Base-by-base conservation (phyloP, 2,888 invertebrate genomes). In the Steinernema carpocapsae region DNA sequence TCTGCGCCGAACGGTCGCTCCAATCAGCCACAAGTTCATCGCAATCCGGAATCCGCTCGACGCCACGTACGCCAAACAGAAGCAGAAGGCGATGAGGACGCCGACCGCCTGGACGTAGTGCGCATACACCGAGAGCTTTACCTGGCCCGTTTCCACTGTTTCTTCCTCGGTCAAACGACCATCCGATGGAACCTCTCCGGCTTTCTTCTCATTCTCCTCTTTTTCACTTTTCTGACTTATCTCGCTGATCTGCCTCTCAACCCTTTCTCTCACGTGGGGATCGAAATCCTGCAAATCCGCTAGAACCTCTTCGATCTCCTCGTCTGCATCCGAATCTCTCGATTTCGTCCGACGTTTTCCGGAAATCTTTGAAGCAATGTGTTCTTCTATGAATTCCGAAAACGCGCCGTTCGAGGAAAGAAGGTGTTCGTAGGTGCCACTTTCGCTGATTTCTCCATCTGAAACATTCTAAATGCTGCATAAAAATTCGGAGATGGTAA, bases 91-190 rank as follows among this genome's bases (percentile, higher is more conserved):
- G 51, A 82, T 75, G 64, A 73, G 72, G 10, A 78, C 29, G 46
- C 96, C 94, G 82, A 95, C 93, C 72, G 93, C 93, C 88, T 91
- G 91, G 82, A 95, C 90, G 88, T 97, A 97, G 88, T 94, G 93
- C 83, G 92, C 91, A 89, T 95, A 95, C 0, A 97, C 95, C 77
- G 32, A 14, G 12, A 71, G 43, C 32, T 71, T 79, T 19, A 77
- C 93, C 29, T 73, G 43, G 24, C 81, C 80, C 3, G 79, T 79
- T 46, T 77, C 78, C 45, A 74, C 74, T 19, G 48, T 22, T 43
- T 79, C 79, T 3, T 82, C 79, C 14, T 73, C 70, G 19, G 82
- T 79, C 71, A 82, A 37, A 84, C 74, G 87, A 86, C 71, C 77
- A 48, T 78, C 82, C 12, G 3, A 3, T 19, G 17, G n/a, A n/a